Evolutionary conservation across 1,140 invertebrate species (phyloP).

Genomic region (Apis dorsata): DNA sequence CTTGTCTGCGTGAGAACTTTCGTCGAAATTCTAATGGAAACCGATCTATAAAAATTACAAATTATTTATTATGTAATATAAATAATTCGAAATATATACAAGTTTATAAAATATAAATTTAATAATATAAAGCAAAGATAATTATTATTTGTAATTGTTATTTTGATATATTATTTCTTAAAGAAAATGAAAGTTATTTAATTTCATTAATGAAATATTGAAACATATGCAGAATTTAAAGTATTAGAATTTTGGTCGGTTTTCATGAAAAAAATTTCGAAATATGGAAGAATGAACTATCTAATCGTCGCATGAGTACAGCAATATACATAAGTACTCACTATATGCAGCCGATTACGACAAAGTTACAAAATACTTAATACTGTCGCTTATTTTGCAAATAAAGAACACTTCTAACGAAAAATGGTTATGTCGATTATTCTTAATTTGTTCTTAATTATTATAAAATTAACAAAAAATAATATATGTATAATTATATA

Average conservation of each 20-base stretch:
- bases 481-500: no score
- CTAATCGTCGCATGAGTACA: constrained; percentile 18
- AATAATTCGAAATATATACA: not conserved
- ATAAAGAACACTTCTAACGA: not conserved
- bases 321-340: constrained; percentile 21
- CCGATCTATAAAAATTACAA: not conserved
- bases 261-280: not conserved
- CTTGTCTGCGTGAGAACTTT: constrained; percentile 39
- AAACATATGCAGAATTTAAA: not conserved
- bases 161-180: not conserved
- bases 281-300: not conserved
- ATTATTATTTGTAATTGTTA: not conserved
- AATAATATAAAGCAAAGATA: not conserved
- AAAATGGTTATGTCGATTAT: constrained; percentile 13
- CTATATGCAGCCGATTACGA: constrained; percentile 21
- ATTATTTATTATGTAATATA: not conserved
- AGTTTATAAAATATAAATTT: not conserved
- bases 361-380: constrained; percentile 13
- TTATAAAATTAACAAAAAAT: no score
- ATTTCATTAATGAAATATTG: no score
- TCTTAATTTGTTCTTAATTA: no score
- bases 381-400: constrained; percentile 30
- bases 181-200: not conserved
- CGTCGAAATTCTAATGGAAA: not conserved
- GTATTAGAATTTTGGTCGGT: not conserved